Percentiles rank a stretch among this genome's conserved stretches.
phyloP scores from a whole-genome alignment of 1,140 invertebrate genomes.

The Apis cerana region DNA sequence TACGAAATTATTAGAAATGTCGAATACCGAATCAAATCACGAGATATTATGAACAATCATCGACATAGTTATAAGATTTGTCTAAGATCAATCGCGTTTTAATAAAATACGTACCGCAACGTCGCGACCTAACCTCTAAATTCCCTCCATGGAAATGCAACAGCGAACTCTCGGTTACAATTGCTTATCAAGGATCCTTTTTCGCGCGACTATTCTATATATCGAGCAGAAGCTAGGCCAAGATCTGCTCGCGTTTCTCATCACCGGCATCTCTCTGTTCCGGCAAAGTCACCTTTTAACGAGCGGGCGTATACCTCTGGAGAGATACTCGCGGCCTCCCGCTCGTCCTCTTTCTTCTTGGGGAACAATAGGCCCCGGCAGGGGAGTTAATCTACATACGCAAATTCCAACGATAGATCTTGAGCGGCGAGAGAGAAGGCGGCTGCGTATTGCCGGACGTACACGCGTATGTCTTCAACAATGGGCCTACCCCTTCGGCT shows the following conservation, averaged over 20 bases:
- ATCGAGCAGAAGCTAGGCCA: background rate
- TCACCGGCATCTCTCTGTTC: slow-evolving; percentile 54
- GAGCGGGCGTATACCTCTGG: slow-evolving; percentile 58
- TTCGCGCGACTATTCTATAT: background rate
- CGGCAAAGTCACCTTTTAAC: slow-evolving; percentile 56
- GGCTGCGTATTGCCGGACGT: slow-evolving; percentile 60
- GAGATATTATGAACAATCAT: too few relatives aligned
- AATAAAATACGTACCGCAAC: too few relatives aligned
- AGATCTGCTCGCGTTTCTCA: slow-evolving; percentile 15
- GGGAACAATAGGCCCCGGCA: slow-evolving; percentile 71
- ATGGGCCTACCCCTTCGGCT: slow-evolving; percentile 57
- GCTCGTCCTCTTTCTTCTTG: slow-evolving; percentile 54
- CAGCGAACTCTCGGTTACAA: background rate
- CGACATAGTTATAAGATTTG: too few relatives aligned
- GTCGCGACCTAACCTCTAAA: too few relatives aligned
- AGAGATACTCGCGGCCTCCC: slow-evolving; percentile 33
- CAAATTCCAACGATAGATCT: slow-evolving; percentile 76
- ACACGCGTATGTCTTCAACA: slow-evolving; percentile 68
- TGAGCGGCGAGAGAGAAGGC: slow-evolving; percentile 60
- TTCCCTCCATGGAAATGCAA: background rate
- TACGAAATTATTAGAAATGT: too few relatives aligned
- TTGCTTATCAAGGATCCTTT: background rate
- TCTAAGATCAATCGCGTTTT: background rate
- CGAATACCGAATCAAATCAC: too few relatives aligned
- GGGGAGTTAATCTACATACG: slow-evolving; percentile 76